Evolutionary conservation across 2,113 vertebrate genomes (phyloP), one percentile per base, ranked within the genome.

Genomic region (Alaudala cheleensis): DNA sequence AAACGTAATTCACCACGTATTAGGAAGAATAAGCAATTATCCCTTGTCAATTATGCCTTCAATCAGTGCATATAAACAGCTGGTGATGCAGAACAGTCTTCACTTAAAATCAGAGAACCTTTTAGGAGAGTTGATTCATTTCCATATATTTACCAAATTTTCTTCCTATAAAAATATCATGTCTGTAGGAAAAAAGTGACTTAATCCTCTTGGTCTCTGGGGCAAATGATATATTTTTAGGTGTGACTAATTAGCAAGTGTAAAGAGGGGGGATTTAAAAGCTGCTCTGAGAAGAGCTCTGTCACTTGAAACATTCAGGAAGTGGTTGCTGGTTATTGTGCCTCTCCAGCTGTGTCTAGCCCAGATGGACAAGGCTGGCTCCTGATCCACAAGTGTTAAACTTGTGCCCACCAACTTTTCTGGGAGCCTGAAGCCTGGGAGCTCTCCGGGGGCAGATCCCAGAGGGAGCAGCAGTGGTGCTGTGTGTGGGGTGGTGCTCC

Each of bases 21-120:
- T 88, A 89, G 86, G 77, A 81, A 95, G 93, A 97, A 95, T 95
- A 89, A 95, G 94, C 83, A 95, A 96, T 97, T 94, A 95, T 73
- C 80, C 61, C 77, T 80, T 94, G 86, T 92, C 90, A 96, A 85
- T 95, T 95, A 90, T 62, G 80, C 22, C 70, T 86, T 94, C 90
- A 94, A 82, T 95, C 94, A 96, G 90, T 71, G 82, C 73, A n/a
- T 86, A 85, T 92, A 94, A 95, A 92, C 92, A 93, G 81, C 93
- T 96, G 95, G 90, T 81, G 77, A 72, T 93, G 80, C 56, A 92
- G 88, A 95, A 65, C 49, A 78, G 91, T 69, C 80, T 80, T 93
- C 60, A 57, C 80, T 94, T 96, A 93, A 93, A 96, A 92, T 95
- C 81, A 96, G 85, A 92, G 92, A 92, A 95, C 65, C 85, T 94